Evolutionary conservation across 2,113 vertebrate species (phyloP).

Genomic region (Vulpes vulpes): DNA sequence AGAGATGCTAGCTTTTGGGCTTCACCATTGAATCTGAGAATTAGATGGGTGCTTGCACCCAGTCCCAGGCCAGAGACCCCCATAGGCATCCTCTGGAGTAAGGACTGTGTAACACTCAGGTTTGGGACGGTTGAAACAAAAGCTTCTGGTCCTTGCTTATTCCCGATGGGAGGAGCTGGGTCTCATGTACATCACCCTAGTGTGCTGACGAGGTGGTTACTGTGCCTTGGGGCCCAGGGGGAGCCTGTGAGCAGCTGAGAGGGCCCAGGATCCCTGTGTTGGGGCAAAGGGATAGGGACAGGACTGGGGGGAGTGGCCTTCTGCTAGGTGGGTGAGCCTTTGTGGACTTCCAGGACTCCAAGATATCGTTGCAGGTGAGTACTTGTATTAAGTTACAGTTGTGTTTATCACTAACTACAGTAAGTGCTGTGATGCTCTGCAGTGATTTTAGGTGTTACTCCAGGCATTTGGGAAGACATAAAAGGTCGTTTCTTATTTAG

Average conservation of each 20-base stretch:
- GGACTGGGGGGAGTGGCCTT: not conserved
- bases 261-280: fast-evolving
- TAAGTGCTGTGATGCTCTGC: not conserved
- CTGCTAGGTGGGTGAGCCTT: fast-evolving
- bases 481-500: not conserved
- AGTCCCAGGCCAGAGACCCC: not conserved
- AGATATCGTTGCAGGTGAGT: not conserved
- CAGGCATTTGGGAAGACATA: not conserved
- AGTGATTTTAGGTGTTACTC: not conserved
- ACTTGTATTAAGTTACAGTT: not conserved
- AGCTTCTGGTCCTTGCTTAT: not conserved
- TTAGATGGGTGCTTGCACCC: fast-evolving
- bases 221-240: not conserved
- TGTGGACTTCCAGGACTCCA: not conserved
- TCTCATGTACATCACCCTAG: not conserved
- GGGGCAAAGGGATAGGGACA: not conserved
- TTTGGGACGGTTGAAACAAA: not conserved
- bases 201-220: too few relatives aligned
- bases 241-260: not conserved
- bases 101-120: not conserved
- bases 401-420: not conserved
- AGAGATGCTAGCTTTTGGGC: not conserved
- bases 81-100: not conserved
- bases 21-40: not conserved
- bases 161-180: not conserved